These are phyloP conservation scores for Dicyrtomina minuta DNA, from an alignment of 2,888 invertebrate genomes.

Conservation along the genomic window DNA sequence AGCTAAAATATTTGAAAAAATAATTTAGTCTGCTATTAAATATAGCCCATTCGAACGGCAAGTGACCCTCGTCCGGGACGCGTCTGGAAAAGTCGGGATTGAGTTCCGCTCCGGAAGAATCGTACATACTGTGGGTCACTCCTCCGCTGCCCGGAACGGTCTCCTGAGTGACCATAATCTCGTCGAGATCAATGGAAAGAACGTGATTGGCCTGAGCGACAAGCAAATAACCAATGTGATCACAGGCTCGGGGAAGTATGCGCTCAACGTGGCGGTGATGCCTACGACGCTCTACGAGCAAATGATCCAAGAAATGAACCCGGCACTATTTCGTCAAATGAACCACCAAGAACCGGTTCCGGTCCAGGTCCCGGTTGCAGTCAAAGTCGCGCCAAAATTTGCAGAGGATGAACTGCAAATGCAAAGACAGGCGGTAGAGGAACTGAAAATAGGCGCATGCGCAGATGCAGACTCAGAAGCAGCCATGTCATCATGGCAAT, in stretches of 20 bases:
- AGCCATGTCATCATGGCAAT: no score
- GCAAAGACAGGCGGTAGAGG: no score
- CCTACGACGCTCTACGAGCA: constrained; percentile 86
- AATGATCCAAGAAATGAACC: constrained; percentile 80
- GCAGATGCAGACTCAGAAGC: no score
- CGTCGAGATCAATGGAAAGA: constrained; percentile 84
- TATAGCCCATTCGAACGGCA: constrained; percentile 85
- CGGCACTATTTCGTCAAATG: constrained; percentile 74
- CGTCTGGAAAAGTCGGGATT: constrained; percentile 79
- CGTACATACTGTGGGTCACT: constrained; percentile 78
- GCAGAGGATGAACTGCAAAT: no score
- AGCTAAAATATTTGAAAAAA: no score
- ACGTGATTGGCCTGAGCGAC: constrained; percentile 87
- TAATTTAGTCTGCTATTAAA: no score
- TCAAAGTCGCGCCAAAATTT: no score
- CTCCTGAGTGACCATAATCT: constrained; percentile 84
- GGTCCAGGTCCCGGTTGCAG: no score
- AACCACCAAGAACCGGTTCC: no score
- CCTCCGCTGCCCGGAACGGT: constrained; percentile 88
- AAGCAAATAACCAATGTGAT: constrained; percentile 78
- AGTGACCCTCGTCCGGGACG: constrained; percentile 88
- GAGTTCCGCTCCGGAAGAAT: constrained; percentile 86
- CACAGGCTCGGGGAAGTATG: constrained; percentile 36
- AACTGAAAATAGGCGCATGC: no score
- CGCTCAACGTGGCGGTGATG: constrained; percentile 60